Conservation (phyloP, 1,140 invertebrate species). For the Nephila pilipes region DNA sequence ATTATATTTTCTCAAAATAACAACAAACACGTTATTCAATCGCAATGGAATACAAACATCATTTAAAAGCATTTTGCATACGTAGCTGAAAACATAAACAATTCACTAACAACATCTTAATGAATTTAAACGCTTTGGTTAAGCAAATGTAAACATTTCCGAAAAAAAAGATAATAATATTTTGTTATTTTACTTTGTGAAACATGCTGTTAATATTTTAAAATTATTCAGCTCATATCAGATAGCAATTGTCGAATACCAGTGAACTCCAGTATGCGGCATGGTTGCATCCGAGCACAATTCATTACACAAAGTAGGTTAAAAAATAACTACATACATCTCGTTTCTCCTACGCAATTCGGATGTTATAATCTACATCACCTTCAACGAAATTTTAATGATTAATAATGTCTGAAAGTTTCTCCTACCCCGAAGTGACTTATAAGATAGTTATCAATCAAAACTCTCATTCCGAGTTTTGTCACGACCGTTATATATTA, state of each 20-base stretch:
- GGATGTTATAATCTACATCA: slow-evolving; percentile 35
- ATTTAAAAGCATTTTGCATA: no score
- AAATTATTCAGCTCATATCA: not conserved
- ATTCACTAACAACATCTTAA: no score
- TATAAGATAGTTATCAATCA: slow-evolving; percentile 45
- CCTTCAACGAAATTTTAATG: slow-evolving; percentile 28
- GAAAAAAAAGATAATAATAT: no score
- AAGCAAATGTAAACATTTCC: no score
- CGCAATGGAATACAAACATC: no score
- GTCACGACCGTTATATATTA: slow-evolving; percentile 36
- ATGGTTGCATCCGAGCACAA: not conserved
- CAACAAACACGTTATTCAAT: no score
- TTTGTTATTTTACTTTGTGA: no score
- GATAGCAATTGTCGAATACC: not conserved
- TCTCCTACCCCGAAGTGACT: not conserved
- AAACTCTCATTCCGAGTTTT: slow-evolving; percentile 10
- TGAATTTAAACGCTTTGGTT: no score
- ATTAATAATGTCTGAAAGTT: slow-evolving; percentile 28
- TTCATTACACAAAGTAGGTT: slow-evolving; percentile 29
- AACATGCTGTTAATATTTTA: not conserved
- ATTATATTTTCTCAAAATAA: no score
- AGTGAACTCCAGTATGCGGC: not conserved
- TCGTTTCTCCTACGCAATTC: slow-evolving; percentile 38
- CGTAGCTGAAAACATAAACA: no score
- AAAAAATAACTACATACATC: slow-evolving; percentile 14